Percentiles rank a stretch among this genome's conserved stretches.
These are phyloP conservation scores for Spodoptera litura DNA, from an alignment of 1,140 invertebrate species.

Conservation along the genomic window DNA sequence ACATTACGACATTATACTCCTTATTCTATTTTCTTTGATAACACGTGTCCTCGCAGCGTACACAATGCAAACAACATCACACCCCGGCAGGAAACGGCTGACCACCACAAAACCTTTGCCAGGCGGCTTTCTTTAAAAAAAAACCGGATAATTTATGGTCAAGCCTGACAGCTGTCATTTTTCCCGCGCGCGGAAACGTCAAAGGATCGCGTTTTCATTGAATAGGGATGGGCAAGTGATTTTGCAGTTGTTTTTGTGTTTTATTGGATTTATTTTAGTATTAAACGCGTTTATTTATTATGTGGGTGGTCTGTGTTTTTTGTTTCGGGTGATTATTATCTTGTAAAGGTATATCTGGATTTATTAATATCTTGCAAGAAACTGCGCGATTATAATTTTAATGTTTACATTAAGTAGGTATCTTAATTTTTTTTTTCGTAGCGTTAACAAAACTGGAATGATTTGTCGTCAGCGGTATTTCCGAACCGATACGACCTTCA, in stretches of 20 bases:
- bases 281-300: not conserved
- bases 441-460: too few species aligned
- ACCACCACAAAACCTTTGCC: slow-evolving; percentile 20
- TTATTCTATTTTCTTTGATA: slow-evolving; percentile 13
- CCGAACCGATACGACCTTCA: too few species aligned
- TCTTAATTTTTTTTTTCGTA: too few species aligned
- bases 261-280: slow-evolving; percentile 21
- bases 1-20: slow-evolving; percentile 28
- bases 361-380: not conserved
- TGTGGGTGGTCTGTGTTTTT: slow-evolving; percentile 19
- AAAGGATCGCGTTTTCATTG: slow-evolving; percentile 32
- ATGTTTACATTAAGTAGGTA: too few species aligned
- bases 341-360: not conserved
- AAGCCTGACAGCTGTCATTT: slow-evolving; percentile 47
- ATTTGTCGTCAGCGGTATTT: too few species aligned
- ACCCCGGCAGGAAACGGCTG: slow-evolving; percentile 43
- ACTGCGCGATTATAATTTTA: not conserved
- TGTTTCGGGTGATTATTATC: not conserved
- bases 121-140: slow-evolving; percentile 39
- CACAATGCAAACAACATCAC: slow-evolving; percentile 47
- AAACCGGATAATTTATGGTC: slow-evolving; percentile 40
- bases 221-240: slow-evolving; percentile 10
- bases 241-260: not conserved
- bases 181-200: slow-evolving; percentile 43
- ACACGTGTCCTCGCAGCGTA: slow-evolving; percentile 15